phyloP scores from a whole-genome alignment of 1,140 invertebrate species.

The Goniozus legneri region DNA sequence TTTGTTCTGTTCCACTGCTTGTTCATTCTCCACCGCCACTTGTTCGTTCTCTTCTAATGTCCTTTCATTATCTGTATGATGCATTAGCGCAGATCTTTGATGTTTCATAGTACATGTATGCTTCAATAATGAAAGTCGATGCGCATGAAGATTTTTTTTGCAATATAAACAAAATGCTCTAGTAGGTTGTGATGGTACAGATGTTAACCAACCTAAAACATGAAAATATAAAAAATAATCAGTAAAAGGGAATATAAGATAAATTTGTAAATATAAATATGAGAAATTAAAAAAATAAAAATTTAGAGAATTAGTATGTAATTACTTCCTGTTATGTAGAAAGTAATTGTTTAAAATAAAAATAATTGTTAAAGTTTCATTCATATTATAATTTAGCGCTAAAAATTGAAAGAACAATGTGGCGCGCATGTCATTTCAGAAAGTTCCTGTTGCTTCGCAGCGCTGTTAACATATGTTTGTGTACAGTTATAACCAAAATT shows the following conservation, averaged over 20 bases:
- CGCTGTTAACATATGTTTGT: too few species aligned
- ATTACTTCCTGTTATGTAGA: too few species aligned
- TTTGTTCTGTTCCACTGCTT: constrained; percentile 13
- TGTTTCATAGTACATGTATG: constrained; percentile 61
- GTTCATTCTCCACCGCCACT: constrained; percentile 19
- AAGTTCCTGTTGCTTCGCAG: too few species aligned
- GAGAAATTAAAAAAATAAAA: not conserved
- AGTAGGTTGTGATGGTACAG: constrained; percentile 53
- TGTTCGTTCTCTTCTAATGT: constrained; percentile 14
- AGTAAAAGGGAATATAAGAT: not conserved
- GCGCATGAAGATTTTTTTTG: constrained; percentile 60
- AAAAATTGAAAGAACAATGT: too few species aligned
- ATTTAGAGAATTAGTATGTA: too few species aligned
- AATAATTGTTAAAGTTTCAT: too few species aligned
- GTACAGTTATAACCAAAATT: too few species aligned
- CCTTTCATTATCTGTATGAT: constrained; percentile 28
- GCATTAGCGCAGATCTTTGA: constrained; percentile 52
- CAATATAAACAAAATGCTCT: constrained; percentile 59
- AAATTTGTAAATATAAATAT: constrained; percentile 3
- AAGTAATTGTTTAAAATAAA: too few species aligned
- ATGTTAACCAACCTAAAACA: constrained; percentile 56
- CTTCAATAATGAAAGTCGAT: constrained; percentile 58
- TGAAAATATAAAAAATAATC: constrained; percentile 12
- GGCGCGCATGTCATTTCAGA: too few species aligned
- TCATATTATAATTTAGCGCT: too few species aligned